Base-by-base conservation (phyloP, 2,113 vertebrate genomes). In the Mesitornis unicolor region DNA sequence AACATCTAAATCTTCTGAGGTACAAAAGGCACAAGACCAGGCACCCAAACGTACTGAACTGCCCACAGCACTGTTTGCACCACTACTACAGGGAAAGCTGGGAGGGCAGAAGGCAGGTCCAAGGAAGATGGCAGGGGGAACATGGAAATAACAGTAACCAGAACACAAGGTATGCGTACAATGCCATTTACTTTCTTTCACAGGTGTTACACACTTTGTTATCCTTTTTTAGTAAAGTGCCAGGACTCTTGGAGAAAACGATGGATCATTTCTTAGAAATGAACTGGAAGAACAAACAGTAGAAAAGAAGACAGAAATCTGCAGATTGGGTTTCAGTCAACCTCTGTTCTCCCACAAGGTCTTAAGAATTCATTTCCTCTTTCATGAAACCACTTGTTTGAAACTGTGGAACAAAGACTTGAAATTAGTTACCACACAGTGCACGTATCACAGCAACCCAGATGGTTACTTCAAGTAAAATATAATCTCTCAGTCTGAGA, bases 341-440 rank as follows among this genome's bases (percentile, higher is more conserved):
- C 99, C 97, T 99, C 99, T 90, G 99, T 99, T 71, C 99, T 97
- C 88, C 99, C 99, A 95, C 99, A 99, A 8, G 99, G 99, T 96
- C 99, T 98, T 95, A 99, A 98, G 97, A 99, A 99, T 91, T 99
- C 99, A 26, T 99, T 99, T 81, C 99, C 99, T 97, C 99, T 97
- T 97, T 99, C 99, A 0, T 99, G 99, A 95, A 99, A 99, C 99
- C 99, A 99, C 92, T 99, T 99, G 97, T 99, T 99, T 56, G 99
- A 99, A 93, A 99, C 99, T 99, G 98, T 84, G 54, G 91, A 98
- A 81, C 87, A 87, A 90, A 36, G 45, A 96, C 42, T 40, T 50
- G 16, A 63, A 80, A 54, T 74, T 29, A 60, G 48, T 97, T 89
- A 93, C 22, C n/a, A 79, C 21, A 69, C 47, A 19, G 13, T 5